Percentiles rank a stretch among this genome's conserved stretches.
These are phyloP conservation scores for Anoplophora glabripennis DNA, from an alignment of 1,140 invertebrate genomes.

Conservation along the genomic window DNA sequence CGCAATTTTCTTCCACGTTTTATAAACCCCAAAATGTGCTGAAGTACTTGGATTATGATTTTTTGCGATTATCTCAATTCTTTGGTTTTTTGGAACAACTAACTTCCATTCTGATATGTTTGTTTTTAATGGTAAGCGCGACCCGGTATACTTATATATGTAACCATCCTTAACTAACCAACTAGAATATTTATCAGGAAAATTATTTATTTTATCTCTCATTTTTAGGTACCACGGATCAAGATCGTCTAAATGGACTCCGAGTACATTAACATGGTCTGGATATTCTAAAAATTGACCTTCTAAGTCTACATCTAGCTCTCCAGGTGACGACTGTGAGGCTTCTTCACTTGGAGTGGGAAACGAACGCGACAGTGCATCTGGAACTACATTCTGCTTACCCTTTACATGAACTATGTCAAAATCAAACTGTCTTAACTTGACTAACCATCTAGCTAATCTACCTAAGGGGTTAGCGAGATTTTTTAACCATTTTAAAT, in stretches of 20 bases:
- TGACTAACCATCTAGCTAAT: no score
- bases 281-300: constrained; percentile 1
- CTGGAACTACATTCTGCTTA: no score
- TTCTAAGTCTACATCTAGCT: constrained; percentile 14
- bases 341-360: no score
- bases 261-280: not conserved
- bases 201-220: not conserved
- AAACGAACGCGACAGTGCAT: no score
- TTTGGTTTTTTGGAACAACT: constrained; percentile 1
- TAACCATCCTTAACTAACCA: constrained; percentile 9
- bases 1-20: constrained; percentile 8
- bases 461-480: no score
- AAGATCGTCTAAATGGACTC: not conserved
- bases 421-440: no score
- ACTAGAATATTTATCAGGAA: constrained; percentile 9
- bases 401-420: no score
- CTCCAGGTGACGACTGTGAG: no score
- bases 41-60: constrained; percentile 12
- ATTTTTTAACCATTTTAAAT: no score
- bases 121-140: not conserved
- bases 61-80: not conserved
- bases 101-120: constrained; percentile 7
- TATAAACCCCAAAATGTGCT: constrained; percentile 13
- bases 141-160: constrained; percentile 7
- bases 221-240: constrained; percentile 17